Base-by-base conservation (phyloP, 2,888 invertebrate genomes). In the Pollenia labialis region DNA sequence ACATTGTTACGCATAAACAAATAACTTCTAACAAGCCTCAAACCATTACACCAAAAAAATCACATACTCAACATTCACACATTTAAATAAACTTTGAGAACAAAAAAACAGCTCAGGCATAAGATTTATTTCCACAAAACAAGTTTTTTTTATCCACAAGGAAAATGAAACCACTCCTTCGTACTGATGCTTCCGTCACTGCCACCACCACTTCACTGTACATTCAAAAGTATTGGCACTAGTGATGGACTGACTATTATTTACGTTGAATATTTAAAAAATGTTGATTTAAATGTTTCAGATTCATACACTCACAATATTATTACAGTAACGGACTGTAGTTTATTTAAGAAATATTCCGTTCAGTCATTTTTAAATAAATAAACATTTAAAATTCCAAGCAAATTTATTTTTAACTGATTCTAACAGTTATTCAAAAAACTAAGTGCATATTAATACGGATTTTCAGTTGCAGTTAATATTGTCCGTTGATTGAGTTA, bases 71-170 rank as follows among this genome's bases (percentile, higher is more conserved):
- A 62, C 3, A 40, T n/a, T n/a, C 54, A 54, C 10, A 54, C 18
- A 62, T 14, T 3, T 12, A 52, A 52, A 11, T 16, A 16, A 4
- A 6, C 6, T 32, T 58, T 32, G 8, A 32, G n/a, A 48, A 18
- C 4, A 16, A 7, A 56, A 64, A 72, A 16, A 32, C 23, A 74
- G 32, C 18, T 6, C 18, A 40, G 42, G 9, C 11, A 44, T 68
- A 68, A 84, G 74, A 84, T 84, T 74, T 80, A 84, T 80, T 80
- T 68, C 68, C 48, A n/a, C 58, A 46, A 81, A 14, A 68, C 9
- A 66, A 71, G 48, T 46, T 66, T 58, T 16, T 40, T 50, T 60
- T 50, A 60, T 46, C 12, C 7, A 52, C 23, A 81, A 58, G 52
- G 16, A 23, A 62, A 62, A 62, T 23, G 8, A 23, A 69, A 50